Evolutionary conservation across 2,113 vertebrate species (phyloP).

Genomic region (Hemicordylus capensis): DNA sequence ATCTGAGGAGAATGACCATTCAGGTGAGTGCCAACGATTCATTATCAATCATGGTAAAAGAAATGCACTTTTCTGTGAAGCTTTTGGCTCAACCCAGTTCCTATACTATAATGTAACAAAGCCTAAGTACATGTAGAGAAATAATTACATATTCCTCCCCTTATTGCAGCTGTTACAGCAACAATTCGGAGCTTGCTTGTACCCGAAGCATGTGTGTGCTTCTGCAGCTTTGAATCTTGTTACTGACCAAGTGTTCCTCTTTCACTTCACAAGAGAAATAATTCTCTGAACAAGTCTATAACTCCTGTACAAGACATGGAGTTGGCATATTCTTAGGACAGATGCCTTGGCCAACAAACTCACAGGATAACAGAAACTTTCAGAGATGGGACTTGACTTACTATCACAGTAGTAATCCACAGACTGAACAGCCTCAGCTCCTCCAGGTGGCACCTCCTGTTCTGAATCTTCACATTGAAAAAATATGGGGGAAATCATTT

Average conservation of each 20-base stretch:
- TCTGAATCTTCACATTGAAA: constrained; percentile 84
- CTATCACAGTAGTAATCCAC: constrained; percentile 97
- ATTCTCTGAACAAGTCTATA: background rate
- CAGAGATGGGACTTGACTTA: constrained; percentile 73
- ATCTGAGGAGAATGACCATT: too few species aligned
- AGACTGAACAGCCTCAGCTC: constrained; percentile 85
- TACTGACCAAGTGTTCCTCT: background rate
- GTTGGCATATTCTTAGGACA: background rate
- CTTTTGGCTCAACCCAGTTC: too few species aligned
- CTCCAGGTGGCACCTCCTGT: constrained; percentile 80
- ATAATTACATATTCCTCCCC: too few species aligned
- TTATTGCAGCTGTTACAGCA: too few species aligned
- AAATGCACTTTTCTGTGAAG: too few species aligned
- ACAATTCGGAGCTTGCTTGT: too few species aligned
- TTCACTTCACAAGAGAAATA: background rate
- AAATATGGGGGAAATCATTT: constrained; percentile 15
- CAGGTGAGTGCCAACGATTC: too few species aligned
- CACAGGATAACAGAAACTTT: background rate
- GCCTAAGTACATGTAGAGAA: too few species aligned
- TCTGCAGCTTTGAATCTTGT: background rate
- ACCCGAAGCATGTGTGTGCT: background rate
- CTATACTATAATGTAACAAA: too few species aligned
- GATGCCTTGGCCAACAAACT: background rate
- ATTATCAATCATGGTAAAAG: too few species aligned
- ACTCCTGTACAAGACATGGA: background rate